Percentiles rank a stretch among this genome's conserved stretches.
These are phyloP conservation scores for Ylistrum balloti DNA, from an alignment of 1,140 invertebrate genomes.

Conservation along the genomic window DNA sequence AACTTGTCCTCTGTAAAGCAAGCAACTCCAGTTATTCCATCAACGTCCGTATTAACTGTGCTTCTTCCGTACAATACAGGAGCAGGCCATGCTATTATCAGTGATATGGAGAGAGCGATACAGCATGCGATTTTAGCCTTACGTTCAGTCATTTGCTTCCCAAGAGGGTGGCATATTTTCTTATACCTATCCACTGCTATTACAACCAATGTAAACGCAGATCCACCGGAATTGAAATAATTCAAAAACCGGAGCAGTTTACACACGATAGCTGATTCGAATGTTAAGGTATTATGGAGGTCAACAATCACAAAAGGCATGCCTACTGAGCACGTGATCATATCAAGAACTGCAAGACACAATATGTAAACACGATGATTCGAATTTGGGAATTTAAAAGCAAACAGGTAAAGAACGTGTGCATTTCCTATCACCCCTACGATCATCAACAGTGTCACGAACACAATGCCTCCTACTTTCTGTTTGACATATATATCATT, in stretches of 20 bases:
- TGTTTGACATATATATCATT: slow-evolving; percentile 85
- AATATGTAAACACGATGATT: slow-evolving; percentile 66
- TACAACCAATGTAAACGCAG: slow-evolving; percentile 61
- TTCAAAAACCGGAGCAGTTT: slow-evolving; percentile 68
- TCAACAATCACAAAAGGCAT: slow-evolving; percentile 69
- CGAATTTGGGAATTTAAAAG: slow-evolving; percentile 60
- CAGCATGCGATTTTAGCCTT: slow-evolving; percentile 61
- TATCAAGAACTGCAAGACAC: slow-evolving; percentile 65
- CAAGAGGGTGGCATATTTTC: slow-evolving; percentile 66
- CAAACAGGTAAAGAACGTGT: slow-evolving; percentile 68
- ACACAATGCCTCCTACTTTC: slow-evolving; percentile 61
- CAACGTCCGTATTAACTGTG: neutral
- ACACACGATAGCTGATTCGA: slow-evolving; percentile 61
- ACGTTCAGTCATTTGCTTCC: slow-evolving; percentile 45
- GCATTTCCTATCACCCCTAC: slow-evolving; percentile 69
- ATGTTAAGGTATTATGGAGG: slow-evolving; percentile 61
- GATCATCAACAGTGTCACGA: slow-evolving; percentile 62
- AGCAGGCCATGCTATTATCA: slow-evolving; percentile 64
- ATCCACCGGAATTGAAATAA: slow-evolving; percentile 65
- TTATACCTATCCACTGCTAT: slow-evolving; percentile 69
- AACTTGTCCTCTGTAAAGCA: slow-evolving; percentile 36
- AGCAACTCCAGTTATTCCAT: neutral
- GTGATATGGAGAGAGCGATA: slow-evolving; percentile 53
- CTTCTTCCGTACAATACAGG: slow-evolving; percentile 62
- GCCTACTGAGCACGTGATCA: slow-evolving; percentile 69